Base-by-base conservation (phyloP, 2,888 invertebrate species). In the Onchidella celtica region DNA sequence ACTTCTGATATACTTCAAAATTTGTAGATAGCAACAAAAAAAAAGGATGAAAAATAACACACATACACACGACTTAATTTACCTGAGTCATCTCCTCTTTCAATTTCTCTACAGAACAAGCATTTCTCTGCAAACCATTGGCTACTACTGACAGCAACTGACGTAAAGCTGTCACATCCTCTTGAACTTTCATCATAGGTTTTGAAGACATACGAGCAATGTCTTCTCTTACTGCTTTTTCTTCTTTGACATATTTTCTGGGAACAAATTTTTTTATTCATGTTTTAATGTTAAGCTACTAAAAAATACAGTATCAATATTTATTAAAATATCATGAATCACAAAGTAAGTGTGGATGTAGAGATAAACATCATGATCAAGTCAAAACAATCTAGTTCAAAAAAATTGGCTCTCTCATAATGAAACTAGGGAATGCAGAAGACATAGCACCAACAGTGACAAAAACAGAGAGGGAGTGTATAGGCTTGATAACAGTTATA, bases 181-280 rank as follows among this genome's bases (percentile, higher is more conserved):
- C 95, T 73, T 95, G 95, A 21, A 96, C 95, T 91, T 95, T 95
- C 82, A 94, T 94, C 86, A 96, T 94, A 14, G 95, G 95, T 87
- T 95, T 95, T 0, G 95, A 94, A 0, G 95, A 95, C 88, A 95
- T 95, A 78, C 96, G 94, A 88, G 97, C 96, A 68, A 97, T 96
- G 89, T 97, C 97, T 0, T 97, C 97, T 83, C 96, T 96, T 55
- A 96, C 94, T 0, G 95, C 94, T 93, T 97, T 97, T 92, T 97
- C 97, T 81, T 96, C 96, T 94, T 97, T 97, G 0, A 97, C 96
- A 92, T 96, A 96, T 81, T 95, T 95, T 86, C 95, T 95, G 84
- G 9, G 89, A 57, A 1, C 32, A 17, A 47, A 11, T 47, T 47
- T 11, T 47, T 17, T 47, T 17, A 47, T 47, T 47, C 47, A 47